These are phyloP conservation scores for Ceratosolen solmsi DNA, from an alignment of 1,140 invertebrate genomes.

Conservation along the genomic window DNA sequence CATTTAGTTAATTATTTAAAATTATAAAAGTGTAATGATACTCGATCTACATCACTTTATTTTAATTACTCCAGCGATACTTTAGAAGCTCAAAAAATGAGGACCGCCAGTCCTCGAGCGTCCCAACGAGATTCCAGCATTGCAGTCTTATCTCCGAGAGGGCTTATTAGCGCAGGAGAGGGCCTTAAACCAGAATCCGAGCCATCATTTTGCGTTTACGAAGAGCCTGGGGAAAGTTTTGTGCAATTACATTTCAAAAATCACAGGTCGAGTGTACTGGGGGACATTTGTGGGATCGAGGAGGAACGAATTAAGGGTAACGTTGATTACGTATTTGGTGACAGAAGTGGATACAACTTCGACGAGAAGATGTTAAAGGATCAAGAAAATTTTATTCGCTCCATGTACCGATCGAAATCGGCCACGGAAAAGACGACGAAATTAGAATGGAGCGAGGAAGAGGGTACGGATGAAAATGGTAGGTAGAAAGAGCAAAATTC, in stretches of 20 bases:
- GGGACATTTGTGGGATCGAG: neutral
- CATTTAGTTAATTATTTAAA: no score
- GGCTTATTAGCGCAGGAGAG: neutral
- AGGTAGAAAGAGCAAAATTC: neutral
- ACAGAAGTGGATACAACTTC: constrained; percentile 21
- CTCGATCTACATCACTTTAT: no score
- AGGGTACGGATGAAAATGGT: neutral
- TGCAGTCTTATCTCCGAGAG: neutral
- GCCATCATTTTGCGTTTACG: constrained; percentile 17
- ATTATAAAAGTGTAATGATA: no score
- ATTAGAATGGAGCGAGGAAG: constrained; percentile 8
- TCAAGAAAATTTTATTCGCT: constrained; percentile 15
- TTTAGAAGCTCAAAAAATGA: neutral
- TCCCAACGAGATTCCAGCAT: constrained; percentile 29
- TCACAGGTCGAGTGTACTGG: constrained; percentile 15
- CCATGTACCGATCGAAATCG: constrained; percentile 28
- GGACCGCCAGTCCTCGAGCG: neutral
- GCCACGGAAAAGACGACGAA: neutral
- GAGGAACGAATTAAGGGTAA: neutral
- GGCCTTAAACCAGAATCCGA: neutral
- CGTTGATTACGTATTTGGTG: constrained; percentile 42
- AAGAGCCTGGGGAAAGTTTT: neutral
- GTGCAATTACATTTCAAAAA: neutral
- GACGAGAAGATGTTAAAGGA: constrained; percentile 21
- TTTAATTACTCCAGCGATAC: neutral